Base-by-base conservation (phyloP, 2,113 vertebrate genomes). In the Jacana jacana region DNA sequence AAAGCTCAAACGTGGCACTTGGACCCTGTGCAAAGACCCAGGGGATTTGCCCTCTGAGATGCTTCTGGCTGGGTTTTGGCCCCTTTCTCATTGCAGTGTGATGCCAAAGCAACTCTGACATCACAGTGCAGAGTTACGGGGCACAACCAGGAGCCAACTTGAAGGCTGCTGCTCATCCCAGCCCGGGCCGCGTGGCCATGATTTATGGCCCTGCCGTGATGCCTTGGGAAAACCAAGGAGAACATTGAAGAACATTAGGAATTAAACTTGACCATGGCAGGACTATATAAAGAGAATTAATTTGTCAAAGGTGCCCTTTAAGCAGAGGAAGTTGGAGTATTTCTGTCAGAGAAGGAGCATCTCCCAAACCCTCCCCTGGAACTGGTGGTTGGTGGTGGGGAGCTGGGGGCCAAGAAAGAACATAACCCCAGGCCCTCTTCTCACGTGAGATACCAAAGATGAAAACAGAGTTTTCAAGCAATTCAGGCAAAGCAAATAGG, bases 31-130 rank as follows among this genome's bases (percentile, higher is more conserved):
- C 23, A 6, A 4, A 25, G 60, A 23, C 28, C 52, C 27, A 30
- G 52, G 52, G 28, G 16, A 28, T 30, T 54, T 54, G 16, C 16
- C 17, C 52, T 54, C 52, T 17, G 52, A 54, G 52, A 30, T 54
- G 28, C 17, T 77, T 17, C 11, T 2, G 69, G 61, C 5, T 0
- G 10, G 37, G 22, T 15, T 81, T 61, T 66, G 68, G 3, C 12
- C 23, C 24, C 23, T 75, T 7, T n/a, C 28, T 24, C 2, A 0
- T 40, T 10, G 1, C 1, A 0, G 20, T 27, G 35, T 0, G 3
- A 25, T n/a, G 4, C 20, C 37, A 24, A 35, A 57, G 24, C 0
- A 11, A 48, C 49, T 80, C 25, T 52, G 51, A 27, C 14, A 9
- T 52, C 51, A 52, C 51, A 28, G 13, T 52, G 51, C 11, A 17